A percentile compares a stretch with the other conserved stretches of the same genome.
Conservation (phyloP, 30 jellyfish, hydroid and myxozoan genomes). For the Rhopilema esculentum region DNA sequence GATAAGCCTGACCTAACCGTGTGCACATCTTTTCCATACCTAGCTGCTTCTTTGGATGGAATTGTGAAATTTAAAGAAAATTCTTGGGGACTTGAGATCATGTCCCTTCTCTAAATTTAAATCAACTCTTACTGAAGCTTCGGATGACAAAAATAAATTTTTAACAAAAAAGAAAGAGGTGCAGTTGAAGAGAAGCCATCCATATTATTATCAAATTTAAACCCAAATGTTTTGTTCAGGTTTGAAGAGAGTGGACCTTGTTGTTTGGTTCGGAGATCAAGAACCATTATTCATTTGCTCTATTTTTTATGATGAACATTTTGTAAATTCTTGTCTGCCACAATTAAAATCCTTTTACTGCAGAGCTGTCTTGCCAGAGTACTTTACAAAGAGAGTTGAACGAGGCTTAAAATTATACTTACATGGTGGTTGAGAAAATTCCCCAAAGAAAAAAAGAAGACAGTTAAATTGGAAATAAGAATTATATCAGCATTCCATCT, state of each 20-base stretch:
- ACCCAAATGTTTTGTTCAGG: constrained; percentile 45
- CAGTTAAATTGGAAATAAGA: no score
- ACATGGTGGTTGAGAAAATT: no score
- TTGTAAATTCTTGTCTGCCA: background rate
- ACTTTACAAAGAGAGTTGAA: no score
- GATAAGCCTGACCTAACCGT: constrained; percentile 11
- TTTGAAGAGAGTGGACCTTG: constrained; percentile 2
- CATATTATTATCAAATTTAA: no score
- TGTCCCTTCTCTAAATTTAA: constrained; percentile 37
- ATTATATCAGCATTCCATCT: no score
- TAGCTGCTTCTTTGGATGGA: constrained; percentile 19
- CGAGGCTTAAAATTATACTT: no score
- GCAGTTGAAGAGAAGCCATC: no score
- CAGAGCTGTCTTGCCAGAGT: no score
- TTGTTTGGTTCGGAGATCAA: constrained; percentile 31
- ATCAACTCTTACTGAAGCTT: constrained; percentile 14
- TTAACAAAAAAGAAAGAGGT: background rate
- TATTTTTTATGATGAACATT: constrained; percentile 7
- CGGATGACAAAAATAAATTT: constrained; percentile 12
- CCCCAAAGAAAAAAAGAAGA: no score
- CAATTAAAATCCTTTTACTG: no score
- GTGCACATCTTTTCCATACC: constrained; percentile 7
- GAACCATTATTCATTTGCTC: constrained; percentile 5
- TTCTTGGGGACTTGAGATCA: constrained; percentile 31
- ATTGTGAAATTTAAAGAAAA: no score